Evolutionary conservation across 2,113 vertebrate genomes (phyloP).

Genomic region (Trogon surrucura): DNA sequence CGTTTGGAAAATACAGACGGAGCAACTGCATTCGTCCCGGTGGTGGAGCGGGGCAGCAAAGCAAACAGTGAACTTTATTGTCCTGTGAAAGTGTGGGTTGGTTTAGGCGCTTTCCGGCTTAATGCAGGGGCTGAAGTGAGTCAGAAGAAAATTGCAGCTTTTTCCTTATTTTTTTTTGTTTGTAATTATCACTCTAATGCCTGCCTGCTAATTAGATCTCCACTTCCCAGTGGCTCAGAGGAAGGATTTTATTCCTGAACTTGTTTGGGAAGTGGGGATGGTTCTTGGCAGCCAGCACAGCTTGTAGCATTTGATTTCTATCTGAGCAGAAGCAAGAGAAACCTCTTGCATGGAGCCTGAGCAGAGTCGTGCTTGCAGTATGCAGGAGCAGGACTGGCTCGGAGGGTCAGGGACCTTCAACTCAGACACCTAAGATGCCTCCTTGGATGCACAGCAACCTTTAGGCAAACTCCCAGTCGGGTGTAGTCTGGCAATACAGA

Average conservation of each 20-base stretch:
- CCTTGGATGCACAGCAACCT: neutral
- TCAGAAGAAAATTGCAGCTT: constrained; percentile 12
- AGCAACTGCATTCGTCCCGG: neutral
- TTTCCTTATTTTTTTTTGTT: neutral
- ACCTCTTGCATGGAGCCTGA: neutral
- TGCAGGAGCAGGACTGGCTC: neutral
- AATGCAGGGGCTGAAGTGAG: constrained; percentile 1
- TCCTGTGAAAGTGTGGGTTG: neutral
- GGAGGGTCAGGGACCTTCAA: neutral
- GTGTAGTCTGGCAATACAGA: neutral
- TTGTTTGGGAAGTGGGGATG: neutral
- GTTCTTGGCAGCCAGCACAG: neutral
- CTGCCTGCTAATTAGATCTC: constrained; percentile 27
- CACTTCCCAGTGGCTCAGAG: neutral
- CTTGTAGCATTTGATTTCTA: neutral
- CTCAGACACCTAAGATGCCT: neutral
- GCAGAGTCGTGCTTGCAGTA: neutral
- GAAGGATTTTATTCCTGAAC: constrained; percentile 4
- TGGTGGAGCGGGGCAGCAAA: neutral
- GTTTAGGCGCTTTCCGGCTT: neutral
- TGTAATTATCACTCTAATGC: constrained; percentile 4
- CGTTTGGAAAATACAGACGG: neutral
- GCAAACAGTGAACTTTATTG: neutral
- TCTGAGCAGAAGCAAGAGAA: neutral
- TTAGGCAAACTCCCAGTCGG: neutral